Evolutionary conservation across 2,797 vertebrate species (phyloP), one percentile per base, ranked within the genome.

Genomic region (Epinephelus awoara): DNA sequence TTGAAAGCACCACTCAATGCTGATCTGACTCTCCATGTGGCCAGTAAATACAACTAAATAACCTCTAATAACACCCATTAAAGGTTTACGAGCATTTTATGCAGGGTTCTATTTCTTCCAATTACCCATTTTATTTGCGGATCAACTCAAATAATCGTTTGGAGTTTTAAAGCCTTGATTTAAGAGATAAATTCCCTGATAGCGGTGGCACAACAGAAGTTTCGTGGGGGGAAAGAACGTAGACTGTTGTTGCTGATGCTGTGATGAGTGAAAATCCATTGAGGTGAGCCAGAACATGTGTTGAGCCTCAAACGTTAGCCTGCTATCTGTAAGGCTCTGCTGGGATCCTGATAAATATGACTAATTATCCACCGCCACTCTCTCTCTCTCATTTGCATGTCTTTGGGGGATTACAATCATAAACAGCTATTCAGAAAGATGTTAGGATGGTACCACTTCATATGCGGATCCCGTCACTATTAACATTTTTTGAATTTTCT

Each of bases 261-360:
- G 64, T 71, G 66, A 82, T 58, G 84, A 77, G 52, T 72, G 47
- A 12, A 88, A 85, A 89, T 72, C 82, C 87, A 86, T 27, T 40
- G 77, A 91, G 87, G 87, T 89, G 81, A 90, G 80, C 76, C 67
- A 58, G 57, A 90, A 83, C 85, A 88, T 71, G 75, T 74, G 80
- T 87, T 91, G 76, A 75, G 87, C 87, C 74, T 75, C 50, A 79
- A 80, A 91, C 56, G 47, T 44, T 83, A 75, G 81, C 74, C 80
- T 72, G 67, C 84, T 91, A 83, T 83, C 84, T 87, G 81, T 57
- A 57, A 55, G 71, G 77, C 75, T 68, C 89, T 91, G 84, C 88
- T 81, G 86, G 84, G 82, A 91, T 78, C 80, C 92, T 89, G 88
- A 91, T 89, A 90, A 90, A 90, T 85, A 93, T 67, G 81, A 92